Percentiles rank a stretch among this genome's conserved stretches.
These are phyloP conservation scores for Drosophila elegans DNA, from an alignment of 1,140 invertebrate species.

Conservation along the genomic window DNA sequence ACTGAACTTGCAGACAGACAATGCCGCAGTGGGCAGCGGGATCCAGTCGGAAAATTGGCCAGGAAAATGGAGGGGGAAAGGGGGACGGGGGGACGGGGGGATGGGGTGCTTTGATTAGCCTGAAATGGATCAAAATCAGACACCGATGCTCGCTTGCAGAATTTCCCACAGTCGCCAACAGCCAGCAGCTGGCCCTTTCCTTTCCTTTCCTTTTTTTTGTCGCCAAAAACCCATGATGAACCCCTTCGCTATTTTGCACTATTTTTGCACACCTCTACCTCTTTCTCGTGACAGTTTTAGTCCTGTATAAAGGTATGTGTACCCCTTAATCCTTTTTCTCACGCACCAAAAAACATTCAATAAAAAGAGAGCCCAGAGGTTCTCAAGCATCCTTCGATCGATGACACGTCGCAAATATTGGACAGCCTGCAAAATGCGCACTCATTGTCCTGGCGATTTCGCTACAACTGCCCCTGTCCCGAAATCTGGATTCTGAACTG, in stretches of 20 bases:
- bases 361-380: constrained; percentile 54
- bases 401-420: constrained; percentile 78
- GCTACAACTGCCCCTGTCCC: constrained; percentile 41
- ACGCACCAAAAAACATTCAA: constrained; percentile 79
- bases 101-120: constrained; percentile 44
- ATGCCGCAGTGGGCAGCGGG: constrained; percentile 56
- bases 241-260: neutral
- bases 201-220: neutral
- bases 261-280: constrained; percentile 33
- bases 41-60: constrained; percentile 17
- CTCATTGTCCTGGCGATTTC: constrained; percentile 79
- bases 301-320: constrained; percentile 3
- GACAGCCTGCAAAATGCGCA: constrained; percentile 66
- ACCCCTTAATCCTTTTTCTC: constrained; percentile 77
- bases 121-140: constrained; percentile 53
- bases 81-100: neutral
- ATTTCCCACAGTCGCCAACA: constrained; percentile 33
- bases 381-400: constrained; percentile 71
- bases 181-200: constrained; percentile 23
- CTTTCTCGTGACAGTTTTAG: constrained; percentile 48
- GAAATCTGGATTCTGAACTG: neutral
- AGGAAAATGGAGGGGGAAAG: neutral
- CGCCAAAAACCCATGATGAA: neutral
- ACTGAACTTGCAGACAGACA: constrained; percentile 63
- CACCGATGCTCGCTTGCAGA: constrained; percentile 21